Conservation (phyloP, 2,888 invertebrate genomes). For the Diachrysia chrysitis region DNA sequence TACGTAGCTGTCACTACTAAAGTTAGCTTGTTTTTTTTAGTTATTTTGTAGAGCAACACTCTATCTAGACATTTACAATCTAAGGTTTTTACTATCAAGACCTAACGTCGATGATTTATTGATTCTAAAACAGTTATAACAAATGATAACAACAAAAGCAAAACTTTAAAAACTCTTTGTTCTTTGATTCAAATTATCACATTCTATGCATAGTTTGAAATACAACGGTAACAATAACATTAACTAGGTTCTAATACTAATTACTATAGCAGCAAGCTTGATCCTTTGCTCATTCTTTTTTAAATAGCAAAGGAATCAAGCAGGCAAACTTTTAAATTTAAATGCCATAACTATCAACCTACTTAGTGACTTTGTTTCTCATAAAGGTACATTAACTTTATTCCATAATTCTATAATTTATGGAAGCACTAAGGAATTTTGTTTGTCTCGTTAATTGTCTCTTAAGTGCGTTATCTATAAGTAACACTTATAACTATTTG, state of each 20-base stretch:
- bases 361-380: slow-evolving; percentile 53
- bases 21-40: too few relatives aligned
- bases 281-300: slow-evolving; percentile 32
- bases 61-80: too few relatives aligned
- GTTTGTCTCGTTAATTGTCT: slow-evolving; percentile 48
- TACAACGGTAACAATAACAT: slow-evolving; percentile 50
- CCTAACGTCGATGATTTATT: neutral
- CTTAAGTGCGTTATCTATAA: slow-evolving; percentile 27
- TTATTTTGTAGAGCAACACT: too few relatives aligned
- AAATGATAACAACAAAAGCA: slow-evolving; percentile 33
- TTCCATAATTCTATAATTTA: slow-evolving; percentile 67
- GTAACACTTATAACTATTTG: slow-evolving; percentile 24
- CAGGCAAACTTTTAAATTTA: slow-evolving; percentile 26
- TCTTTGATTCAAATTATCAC: slow-evolving; percentile 55
- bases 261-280: slow-evolving; percentile 28
- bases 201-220: slow-evolving; percentile 39
- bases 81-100: neutral
- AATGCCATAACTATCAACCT: slow-evolving; percentile 36
- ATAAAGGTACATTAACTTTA: slow-evolving; percentile 44
- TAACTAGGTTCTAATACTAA: slow-evolving; percentile 11
- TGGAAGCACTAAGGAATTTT: slow-evolving; percentile 83
- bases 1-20: too few relatives aligned
- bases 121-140: slow-evolving; percentile 19
- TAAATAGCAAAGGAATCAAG: slow-evolving; percentile 40
- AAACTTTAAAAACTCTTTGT: slow-evolving; percentile 29